phyloP scores from a whole-genome alignment of 2,797 vertebrate species.

The Pangasius macronema region DNA sequence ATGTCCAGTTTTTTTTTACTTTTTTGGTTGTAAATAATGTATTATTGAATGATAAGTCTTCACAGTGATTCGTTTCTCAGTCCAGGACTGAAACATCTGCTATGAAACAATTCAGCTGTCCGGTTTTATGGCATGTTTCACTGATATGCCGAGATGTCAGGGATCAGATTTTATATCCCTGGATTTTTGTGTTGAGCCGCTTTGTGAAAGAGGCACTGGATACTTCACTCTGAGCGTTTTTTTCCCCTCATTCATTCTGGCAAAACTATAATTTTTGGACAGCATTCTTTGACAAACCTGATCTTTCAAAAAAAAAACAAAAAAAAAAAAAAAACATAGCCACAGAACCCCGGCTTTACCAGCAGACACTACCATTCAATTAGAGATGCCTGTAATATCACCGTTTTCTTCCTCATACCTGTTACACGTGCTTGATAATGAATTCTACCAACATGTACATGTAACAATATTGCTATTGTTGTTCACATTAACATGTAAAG shows the following conservation, averaged over 20 bases:
- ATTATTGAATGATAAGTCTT: not conserved
- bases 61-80: not conserved
- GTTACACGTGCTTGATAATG: not conserved
- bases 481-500: not conserved
- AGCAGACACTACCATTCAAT: not conserved
- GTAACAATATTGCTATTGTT: not conserved
- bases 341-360: not conserved
- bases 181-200: slow-evolving; percentile 38
- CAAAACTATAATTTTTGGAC: not conserved
- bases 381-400: not conserved
- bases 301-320: not conserved
- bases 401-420: not conserved
- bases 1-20: not conserved
- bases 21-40: not conserved
- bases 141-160: slow-evolving; percentile 43
- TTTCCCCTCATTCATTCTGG: not conserved
- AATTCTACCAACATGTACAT: not conserved
- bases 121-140: slow-evolving; percentile 23
- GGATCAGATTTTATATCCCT: slow-evolving; percentile 54
- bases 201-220: slow-evolving; percentile 26
- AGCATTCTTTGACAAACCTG: not conserved
- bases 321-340: not conserved
- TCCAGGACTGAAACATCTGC: not conserved
- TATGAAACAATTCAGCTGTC: slow-evolving; percentile 38
- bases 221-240: slow-evolving; percentile 6